Conservation (phyloP, 2,797 vertebrate genomes). For the Schizopygopsis pylzovi region DNA sequence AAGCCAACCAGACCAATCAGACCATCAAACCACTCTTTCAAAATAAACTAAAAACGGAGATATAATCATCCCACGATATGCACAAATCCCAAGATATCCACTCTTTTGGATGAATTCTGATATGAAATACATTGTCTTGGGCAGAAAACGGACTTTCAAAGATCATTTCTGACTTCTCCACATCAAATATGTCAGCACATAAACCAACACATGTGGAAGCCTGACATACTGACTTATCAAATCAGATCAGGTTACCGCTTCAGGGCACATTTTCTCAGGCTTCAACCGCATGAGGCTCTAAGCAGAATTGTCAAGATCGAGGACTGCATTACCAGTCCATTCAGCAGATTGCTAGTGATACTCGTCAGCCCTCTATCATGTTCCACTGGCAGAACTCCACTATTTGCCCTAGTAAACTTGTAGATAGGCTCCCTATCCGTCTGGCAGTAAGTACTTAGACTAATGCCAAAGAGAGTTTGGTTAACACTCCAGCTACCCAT, state of each 20-base stretch:
- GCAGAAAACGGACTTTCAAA: conserved; percentile 45
- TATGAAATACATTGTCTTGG: conserved; percentile 67
- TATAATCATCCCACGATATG: conserved; percentile 15
- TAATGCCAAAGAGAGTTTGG: conserved; percentile 14
- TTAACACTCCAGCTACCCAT: conserved; percentile 31
- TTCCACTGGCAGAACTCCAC: conserved; percentile 14
- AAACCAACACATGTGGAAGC: conserved; percentile 60
- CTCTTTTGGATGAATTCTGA: conserved; percentile 60
- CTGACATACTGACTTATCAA: conserved; percentile 69
- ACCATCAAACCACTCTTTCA: conserved; percentile 38
- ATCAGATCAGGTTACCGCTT: conserved; percentile 63
- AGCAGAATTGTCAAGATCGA: conserved; percentile 54
- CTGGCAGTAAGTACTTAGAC: not conserved
- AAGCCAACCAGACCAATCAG: conserved; percentile 31
- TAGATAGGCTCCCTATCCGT: not conserved
- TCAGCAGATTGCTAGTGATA: conserved; percentile 64
- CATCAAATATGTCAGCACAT: conserved; percentile 57
- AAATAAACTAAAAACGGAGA: not conserved
- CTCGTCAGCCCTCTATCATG: conserved; percentile 39
- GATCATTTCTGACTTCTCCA: conserved; percentile 65
- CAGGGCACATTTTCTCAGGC: conserved; percentile 53
- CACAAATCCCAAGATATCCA: conserved; percentile 9
- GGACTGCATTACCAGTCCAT: not conserved
- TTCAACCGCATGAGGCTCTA: conserved; percentile 58
- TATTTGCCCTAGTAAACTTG: conserved; percentile 15